These are phyloP conservation scores for Synanthedon myopaeformis DNA, from an alignment of 2,888 invertebrate genomes.

Conservation along the genomic window DNA sequence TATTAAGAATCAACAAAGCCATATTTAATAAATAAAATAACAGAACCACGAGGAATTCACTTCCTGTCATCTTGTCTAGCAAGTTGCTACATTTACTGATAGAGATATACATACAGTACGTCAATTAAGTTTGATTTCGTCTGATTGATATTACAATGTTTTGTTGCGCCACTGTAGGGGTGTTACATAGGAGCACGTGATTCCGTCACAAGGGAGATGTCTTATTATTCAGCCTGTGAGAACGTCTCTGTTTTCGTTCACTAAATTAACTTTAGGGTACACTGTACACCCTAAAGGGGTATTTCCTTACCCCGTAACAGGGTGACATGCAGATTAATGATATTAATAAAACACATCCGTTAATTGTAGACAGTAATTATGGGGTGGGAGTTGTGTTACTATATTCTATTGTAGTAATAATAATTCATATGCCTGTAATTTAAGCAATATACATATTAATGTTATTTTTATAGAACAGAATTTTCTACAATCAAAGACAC, in stretches of 20 bases:
- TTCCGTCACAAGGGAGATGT: conserved; percentile 49
- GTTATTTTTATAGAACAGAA: too few species aligned
- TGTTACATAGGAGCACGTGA: conserved; percentile 28
- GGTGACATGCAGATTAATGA: conserved; percentile 43
- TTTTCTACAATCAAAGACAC: too few species aligned
- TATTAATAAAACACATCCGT: conserved; percentile 41
- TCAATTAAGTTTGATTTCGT: conserved; percentile 26
- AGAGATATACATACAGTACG: neutral
- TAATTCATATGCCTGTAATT: too few species aligned
- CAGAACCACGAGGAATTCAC: too few species aligned
- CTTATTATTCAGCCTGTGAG: conserved; percentile 47
- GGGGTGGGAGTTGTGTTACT: conserved; percentile 2
- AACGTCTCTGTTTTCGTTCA: conserved; percentile 49
- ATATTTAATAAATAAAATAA: too few species aligned
- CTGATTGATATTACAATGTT: conserved; percentile 26
- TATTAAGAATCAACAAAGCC: too few species aligned
- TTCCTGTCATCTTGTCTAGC: too few species aligned
- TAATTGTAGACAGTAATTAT: conserved; percentile 29
- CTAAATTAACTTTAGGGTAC: conserved; percentile 46
- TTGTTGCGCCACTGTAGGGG: conserved; percentile 13
- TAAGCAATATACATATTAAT: too few species aligned
- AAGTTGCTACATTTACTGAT: too few species aligned
- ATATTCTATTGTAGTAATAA: neutral
- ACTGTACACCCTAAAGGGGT: conserved; percentile 35
- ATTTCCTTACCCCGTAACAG: conserved; percentile 25